Base-by-base conservation (phyloP, 2,797 vertebrate genomes). In the Kryptolebias ocellatus region DNA sequence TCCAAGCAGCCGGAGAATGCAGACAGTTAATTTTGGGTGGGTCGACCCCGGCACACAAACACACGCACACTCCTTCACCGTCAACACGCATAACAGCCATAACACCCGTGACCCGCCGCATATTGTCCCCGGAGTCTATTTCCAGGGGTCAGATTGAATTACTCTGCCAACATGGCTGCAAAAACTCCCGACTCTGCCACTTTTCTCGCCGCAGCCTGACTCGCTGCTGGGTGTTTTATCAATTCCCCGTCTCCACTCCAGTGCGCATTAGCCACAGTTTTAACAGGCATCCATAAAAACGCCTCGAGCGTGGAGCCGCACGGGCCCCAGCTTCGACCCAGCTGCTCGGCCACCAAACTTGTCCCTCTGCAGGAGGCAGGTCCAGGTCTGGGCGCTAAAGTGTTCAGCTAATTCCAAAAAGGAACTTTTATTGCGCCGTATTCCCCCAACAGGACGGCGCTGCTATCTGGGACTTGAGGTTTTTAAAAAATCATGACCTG, bases 81-180 rank as follows among this genome's bases (percentile, higher is more conserved):
- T 37, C 1, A n/a, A 53, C 37, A n/a, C 64, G 61, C 70, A 54
- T 64, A 67, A 52, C 81, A 68, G 51, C 66, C 79, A 54, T 64
- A 67, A 52, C 81, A 68, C 53, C 66, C 79, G 71, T 79, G 83
- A 86, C 84, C 70, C 53, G 65, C 72, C 70, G 63, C 80, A 75
- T 72, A 88, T 90, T 88, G 90, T 92, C 89, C 86, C 85, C 84
- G 85, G 86, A 67, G 86, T 89, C 85, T 92, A 93, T 92, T 92
- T 92, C 66, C 67, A 86, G 89, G 66, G 82, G 73, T 78, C 81
- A 84, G 88, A 87, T 89, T 64, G 76, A 81, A 67, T 91, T 92
- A 81, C 89, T 73, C 47, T 57, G 81, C 71, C 76, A 83, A 81
- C 76, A 78, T 81, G 82, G 81, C 83, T 79, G 75, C 86, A 80